phyloP scores from a whole-genome alignment of 1,140 invertebrate genomes.

The Xylocopa sonorina region DNA sequence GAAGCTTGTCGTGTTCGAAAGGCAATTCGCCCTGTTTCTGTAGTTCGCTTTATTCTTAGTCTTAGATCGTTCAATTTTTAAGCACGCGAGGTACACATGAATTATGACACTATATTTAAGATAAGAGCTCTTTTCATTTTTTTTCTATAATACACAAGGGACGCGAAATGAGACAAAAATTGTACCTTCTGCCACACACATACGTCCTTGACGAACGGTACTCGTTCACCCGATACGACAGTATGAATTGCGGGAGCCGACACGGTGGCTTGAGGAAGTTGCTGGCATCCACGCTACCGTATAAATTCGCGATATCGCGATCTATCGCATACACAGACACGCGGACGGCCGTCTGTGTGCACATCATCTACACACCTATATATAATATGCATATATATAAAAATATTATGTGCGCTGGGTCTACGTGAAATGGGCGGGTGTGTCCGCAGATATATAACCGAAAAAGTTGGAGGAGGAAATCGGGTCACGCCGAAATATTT shows the following conservation, averaged over 20 bases:
- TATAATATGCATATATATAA: conserved; percentile 5
- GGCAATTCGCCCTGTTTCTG: too few species aligned
- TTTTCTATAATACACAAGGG: neutral
- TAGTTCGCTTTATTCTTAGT: too few species aligned
- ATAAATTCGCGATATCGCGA: conserved; percentile 72
- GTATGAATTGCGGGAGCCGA: conserved; percentile 63
- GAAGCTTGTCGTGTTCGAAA: too few species aligned
- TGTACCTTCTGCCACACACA: neutral
- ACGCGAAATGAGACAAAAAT: neutral
- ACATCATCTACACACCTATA: neutral
- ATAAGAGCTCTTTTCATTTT: neutral
- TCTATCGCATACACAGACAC: conserved; percentile 37
- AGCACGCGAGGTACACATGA: too few species aligned
- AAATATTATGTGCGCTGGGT: conserved; percentile 20
- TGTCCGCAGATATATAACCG: conserved; percentile 32
- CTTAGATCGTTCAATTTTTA: too few species aligned
- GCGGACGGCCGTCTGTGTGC: neutral
- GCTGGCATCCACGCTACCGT: conserved; percentile 59
- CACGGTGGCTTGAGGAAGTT: conserved; percentile 52
- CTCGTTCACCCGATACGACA: conserved; percentile 60
- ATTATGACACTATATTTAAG: too few species aligned
- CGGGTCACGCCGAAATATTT: conserved; percentile 65
- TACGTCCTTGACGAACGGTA: neutral
- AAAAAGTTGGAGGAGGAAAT: conserved; percentile 50
- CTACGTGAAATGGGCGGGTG: neutral